Evolutionary conservation across 2,797 vertebrate species (phyloP), one percentile per base, ranked within the genome.

Genomic region (Toxotes lorentzi): DNA sequence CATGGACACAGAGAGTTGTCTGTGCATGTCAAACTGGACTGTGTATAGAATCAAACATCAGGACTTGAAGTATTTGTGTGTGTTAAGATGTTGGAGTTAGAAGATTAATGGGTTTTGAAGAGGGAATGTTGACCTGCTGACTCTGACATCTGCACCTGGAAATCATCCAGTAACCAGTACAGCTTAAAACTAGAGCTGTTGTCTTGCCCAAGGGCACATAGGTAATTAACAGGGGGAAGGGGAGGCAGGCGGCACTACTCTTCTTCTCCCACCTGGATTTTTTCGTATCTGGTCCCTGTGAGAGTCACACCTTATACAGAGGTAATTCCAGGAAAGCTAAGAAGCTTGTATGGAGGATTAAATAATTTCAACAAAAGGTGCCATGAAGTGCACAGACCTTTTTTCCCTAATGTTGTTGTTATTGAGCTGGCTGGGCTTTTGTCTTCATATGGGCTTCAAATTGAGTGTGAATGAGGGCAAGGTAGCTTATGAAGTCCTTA

Each of bases 401-500:
- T 17, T 3, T 3, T 47, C 72, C 64, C 77, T 43, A 11, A 41
- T 72, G 70, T 54, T 83, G 66, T 59, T 40, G 32, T 56, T 70
- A 50, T 16, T 57, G 41, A 19, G 23, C 32, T 23, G n/a, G 13
- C 57, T 40, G 24, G 53, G 35, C 74, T 76, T 90, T 88, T 86
- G 76, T 90, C 73, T 87, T 89, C 79, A 72, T 53, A 70, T 60
- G 65, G 80, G 70, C 76, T 72, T 87, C 66, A 81, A 88, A 85
- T 84, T 78, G 81, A 91, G 89, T 73, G 84, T 88, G 88, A 91
- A 90, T 79, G 83, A 86, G 69, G 66, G 30, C 47, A 79, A 68
- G 74, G 76, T 63, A 66, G 88, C 14, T 38, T 77, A 91, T 91
- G 80, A 92, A 93, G 91, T 90, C 91, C 83, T 88, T 88, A 90